These are phyloP conservation scores for Protonibea diacanthus DNA, from an alignment of 2,797 vertebrate species.

Conservation along the genomic window DNA sequence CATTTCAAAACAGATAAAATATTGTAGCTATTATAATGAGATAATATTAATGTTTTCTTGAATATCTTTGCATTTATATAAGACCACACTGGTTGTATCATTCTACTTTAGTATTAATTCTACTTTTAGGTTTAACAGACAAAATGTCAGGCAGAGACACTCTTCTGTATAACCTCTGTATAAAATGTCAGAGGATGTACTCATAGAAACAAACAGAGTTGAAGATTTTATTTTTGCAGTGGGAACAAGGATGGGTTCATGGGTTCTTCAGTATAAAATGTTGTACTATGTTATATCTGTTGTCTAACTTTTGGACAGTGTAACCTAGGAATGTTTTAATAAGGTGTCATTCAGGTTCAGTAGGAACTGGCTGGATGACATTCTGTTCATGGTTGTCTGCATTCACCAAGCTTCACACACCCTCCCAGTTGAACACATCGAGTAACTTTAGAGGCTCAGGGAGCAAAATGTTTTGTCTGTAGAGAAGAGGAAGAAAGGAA, in stretches of 20 bases:
- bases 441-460: slow-evolving; percentile 17
- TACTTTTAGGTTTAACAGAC: not conserved
- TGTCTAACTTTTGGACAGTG: slow-evolving; percentile 8
- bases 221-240: not conserved
- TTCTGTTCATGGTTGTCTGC: slow-evolving; percentile 79
- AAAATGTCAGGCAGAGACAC: not conserved
- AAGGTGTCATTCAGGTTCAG: slow-evolving; percentile 60
- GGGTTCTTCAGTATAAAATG: not conserved
- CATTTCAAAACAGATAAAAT: not conserved
- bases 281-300: not conserved
- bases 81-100: not conserved
- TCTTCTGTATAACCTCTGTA: not conserved
- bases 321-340: slow-evolving; percentile 69
- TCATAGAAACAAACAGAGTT: not conserved
- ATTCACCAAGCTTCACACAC: slow-evolving; percentile 66
- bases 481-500: slow-evolving; percentile 11
- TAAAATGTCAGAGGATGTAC: not conserved
- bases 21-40: not conserved
- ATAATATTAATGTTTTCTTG: not conserved
- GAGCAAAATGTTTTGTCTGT: slow-evolving; percentile 26
- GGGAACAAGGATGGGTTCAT: not conserved
- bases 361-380: slow-evolving; percentile 80
- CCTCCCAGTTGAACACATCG: slow-evolving; percentile 54
- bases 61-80: not conserved
- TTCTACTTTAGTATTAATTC: not conserved